phyloP scores from a whole-genome alignment of 64 coral and sea anemone genomes.

The Montipora cactus region DNA sequence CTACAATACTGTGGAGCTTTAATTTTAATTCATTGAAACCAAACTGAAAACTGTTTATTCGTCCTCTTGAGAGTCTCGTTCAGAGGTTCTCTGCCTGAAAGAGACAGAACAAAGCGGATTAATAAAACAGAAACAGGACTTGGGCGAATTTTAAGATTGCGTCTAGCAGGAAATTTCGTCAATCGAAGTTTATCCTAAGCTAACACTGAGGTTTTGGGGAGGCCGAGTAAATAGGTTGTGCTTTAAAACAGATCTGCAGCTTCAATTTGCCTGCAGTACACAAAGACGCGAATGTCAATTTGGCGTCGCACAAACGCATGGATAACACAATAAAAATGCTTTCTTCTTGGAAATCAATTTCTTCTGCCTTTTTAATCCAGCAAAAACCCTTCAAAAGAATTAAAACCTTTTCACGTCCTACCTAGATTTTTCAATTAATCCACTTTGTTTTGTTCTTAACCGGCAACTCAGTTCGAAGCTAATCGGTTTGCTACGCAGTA shows the following conservation, averaged over 20 bases:
- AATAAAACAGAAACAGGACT: constrained; percentile 60
- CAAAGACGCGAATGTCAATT: background rate
- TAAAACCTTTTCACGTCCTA: background rate
- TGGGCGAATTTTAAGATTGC: background rate
- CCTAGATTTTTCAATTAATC: constrained; percentile 34
- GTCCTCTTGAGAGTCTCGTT: constrained; percentile 49
- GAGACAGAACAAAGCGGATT: constrained; percentile 99
- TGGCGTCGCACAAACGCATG: background rate
- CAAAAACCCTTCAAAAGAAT: too few relatives aligned
- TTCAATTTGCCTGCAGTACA: background rate
- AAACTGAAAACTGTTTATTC: constrained; percentile 11
- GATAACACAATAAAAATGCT: background rate
- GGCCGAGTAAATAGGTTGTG: background rate
- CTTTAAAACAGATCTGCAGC: background rate
- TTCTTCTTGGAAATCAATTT: background rate
- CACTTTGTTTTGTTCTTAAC: constrained; percentile 67
- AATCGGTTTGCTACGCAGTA: too few relatives aligned
- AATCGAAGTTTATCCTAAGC: background rate
- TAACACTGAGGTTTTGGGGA: background rate
- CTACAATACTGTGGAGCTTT: too few relatives aligned
- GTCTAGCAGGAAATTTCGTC: background rate
- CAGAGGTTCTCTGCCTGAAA: constrained; percentile 99
- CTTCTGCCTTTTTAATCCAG: too few relatives aligned
- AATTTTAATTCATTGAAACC: too few relatives aligned
- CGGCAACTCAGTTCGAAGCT: background rate